Percentiles rank a stretch among this genome's conserved stretches.
These are phyloP conservation scores for Macaria liturata DNA, from an alignment of 2,888 invertebrate genomes.

Conservation along the genomic window DNA sequence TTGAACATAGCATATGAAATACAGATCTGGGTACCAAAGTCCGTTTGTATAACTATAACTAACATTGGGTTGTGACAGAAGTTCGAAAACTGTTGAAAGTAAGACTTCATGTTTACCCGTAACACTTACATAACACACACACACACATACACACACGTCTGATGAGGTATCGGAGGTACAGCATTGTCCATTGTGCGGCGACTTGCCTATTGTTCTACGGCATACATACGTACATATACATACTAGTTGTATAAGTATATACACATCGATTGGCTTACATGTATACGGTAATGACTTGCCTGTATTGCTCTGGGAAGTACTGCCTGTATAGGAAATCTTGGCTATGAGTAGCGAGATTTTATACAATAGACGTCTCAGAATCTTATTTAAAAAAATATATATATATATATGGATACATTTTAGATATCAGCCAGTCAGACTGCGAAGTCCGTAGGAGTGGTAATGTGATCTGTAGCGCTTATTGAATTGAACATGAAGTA, in stretches of 20 bases:
- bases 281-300: conserved; percentile 61
- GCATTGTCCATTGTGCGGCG: conserved; percentile 80
- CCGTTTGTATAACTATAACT: conserved; percentile 25
- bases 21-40: conserved; percentile 20
- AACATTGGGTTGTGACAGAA: conserved; percentile 30
- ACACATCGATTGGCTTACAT: conserved; percentile 61
- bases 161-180: conserved; percentile 71
- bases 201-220: conserved; percentile 72
- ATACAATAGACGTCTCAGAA: no score
- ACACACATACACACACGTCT: conserved; percentile 60
- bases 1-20: conserved; percentile 5
- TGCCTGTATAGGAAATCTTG: conserved; percentile 26
- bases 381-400: no score
- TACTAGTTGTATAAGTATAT: conserved; percentile 2
- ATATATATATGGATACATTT: no score
- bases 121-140: conserved; percentile 61
- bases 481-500: no score
- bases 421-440: no score
- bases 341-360: background rate
- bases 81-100: conserved; percentile 27
- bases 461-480: no score
- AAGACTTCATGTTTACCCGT: conserved; percentile 38
- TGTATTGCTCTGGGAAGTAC: conserved; percentile 47
- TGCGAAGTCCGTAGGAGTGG: no score
- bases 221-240: conserved; percentile 47